phyloP scores from a whole-genome alignment of 53 echinoderm and acorn worm species.

The Apostichopus leukothele region DNA sequence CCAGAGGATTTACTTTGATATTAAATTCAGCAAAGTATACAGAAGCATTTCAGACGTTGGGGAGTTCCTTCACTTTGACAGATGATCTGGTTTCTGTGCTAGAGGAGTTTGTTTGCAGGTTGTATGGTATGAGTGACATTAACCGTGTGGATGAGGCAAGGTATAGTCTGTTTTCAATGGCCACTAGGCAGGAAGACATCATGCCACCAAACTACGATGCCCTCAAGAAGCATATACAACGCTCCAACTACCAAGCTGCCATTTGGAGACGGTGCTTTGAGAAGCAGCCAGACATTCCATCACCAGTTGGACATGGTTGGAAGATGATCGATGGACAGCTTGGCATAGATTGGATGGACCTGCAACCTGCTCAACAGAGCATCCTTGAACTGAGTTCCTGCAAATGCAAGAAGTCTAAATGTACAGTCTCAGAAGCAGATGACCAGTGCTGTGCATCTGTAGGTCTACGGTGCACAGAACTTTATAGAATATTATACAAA shows the following conservation, averaged over 20 bases:
- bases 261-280: background rate
- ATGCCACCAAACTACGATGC: conserved; percentile 58
- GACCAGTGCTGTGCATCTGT: too few relatives aligned
- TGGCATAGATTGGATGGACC: conserved; percentile 61
- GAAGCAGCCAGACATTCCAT: background rate
- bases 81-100: background rate
- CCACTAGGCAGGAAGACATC: conserved; percentile 27
- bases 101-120: conserved; percentile 44
- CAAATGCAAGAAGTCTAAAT: too few relatives aligned
- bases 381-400: background rate
- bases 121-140: conserved; percentile 19
- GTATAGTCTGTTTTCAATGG: conserved; percentile 45
- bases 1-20: background rate
- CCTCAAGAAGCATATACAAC: conserved; percentile 38
- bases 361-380: conserved; percentile 49
- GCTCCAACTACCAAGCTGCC: conserved; percentile 43
- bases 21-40: conserved; percentile 13
- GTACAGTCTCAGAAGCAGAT: too few relatives aligned
- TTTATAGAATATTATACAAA: too few relatives aligned
- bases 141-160: conserved; percentile 37
- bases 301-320: conserved; percentile 57
- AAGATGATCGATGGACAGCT: conserved; percentile 47
- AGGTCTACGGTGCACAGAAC: too few relatives aligned
- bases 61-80: background rate
- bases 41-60: conserved; percentile 7